These are phyloP conservation scores for Thymallus thymallus DNA, from an alignment of 2,113 vertebrate genomes.

Conservation along the genomic window DNA sequence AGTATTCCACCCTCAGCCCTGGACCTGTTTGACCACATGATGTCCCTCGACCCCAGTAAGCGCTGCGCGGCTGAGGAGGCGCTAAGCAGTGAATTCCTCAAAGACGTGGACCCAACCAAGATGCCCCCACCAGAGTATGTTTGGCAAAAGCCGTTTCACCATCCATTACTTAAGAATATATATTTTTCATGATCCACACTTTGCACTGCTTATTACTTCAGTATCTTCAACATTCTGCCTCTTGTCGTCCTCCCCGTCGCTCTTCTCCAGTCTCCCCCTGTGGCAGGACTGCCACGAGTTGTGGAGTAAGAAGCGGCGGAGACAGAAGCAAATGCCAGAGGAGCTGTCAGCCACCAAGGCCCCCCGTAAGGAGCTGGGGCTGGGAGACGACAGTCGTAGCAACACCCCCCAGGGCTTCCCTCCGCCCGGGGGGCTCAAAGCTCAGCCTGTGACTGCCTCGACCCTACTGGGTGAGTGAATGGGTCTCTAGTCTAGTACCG, in stretches of 20 bases:
- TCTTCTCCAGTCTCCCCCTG: constrained; percentile 82
- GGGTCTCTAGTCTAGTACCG: too few species aligned
- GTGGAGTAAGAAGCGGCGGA: constrained; percentile 97
- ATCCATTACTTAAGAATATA: too few species aligned
- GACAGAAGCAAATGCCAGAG: constrained; percentile 96
- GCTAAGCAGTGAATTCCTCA: constrained; percentile 90
- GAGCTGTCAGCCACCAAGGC: constrained; percentile 85
- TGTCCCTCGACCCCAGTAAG: constrained; percentile 94
- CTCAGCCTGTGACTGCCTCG: constrained; percentile 74
- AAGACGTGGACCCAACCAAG: constrained; percentile 93
- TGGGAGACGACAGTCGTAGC: constrained; percentile 90
- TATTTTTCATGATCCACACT: too few species aligned
- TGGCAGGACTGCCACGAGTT: constrained; percentile 99
- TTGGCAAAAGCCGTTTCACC: too few species aligned
- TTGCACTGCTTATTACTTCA: not conserved
- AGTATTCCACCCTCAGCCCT: constrained; percentile 91
- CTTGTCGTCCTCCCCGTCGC: not conserved
- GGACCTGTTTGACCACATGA: constrained; percentile 97
- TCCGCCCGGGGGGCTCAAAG: constrained; percentile 80
- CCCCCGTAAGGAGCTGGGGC: constrained; percentile 91
- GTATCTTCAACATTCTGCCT: not conserved
- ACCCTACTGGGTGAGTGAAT: constrained; percentile 64
- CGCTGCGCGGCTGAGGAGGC: constrained; percentile 95
- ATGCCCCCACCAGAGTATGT: constrained; percentile 98
- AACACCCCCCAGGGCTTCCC: constrained; percentile 93